These are phyloP conservation scores for Alosa sapidissima DNA, from an alignment of 2,797 vertebrate species.

Conservation along the genomic window DNA sequence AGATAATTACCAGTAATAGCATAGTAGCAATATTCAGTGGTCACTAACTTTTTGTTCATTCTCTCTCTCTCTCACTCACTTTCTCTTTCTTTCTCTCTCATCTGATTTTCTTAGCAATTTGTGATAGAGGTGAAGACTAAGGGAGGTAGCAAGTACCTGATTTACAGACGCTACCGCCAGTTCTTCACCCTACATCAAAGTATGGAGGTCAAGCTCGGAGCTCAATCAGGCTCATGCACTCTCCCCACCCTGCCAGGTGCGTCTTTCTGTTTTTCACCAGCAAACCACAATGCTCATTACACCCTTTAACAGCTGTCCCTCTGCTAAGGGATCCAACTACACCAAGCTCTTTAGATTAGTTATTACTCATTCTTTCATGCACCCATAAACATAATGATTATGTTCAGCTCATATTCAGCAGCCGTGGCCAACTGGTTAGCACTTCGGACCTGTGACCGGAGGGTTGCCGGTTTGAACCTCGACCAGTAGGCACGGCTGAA, in stretches of 20 bases:
- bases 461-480: too few relatives aligned
- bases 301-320: not conserved
- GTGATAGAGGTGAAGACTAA: constrained; percentile 93
- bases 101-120: constrained; percentile 73
- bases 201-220: constrained; percentile 82
- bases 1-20: not conserved
- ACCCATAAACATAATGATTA: not conserved
- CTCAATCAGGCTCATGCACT: constrained; percentile 63
- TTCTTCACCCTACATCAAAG: constrained; percentile 84
- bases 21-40: not conserved
- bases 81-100: not conserved
- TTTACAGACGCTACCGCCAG: constrained; percentile 89
- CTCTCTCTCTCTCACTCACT: not conserved
- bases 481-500: too few relatives aligned
- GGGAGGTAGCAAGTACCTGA: constrained; percentile 87
- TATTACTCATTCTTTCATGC: not conserved
- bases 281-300: not conserved
- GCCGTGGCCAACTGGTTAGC: too few relatives aligned
- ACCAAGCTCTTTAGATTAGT: not conserved
- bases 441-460: too few relatives aligned
- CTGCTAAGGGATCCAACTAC: not conserved
- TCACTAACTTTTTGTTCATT: not conserved
- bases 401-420: not conserved
- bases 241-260: constrained; percentile 86
- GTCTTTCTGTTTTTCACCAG: constrained; percentile 10